A percentile compares a stretch with the other conserved stretches of the same genome.
Evolutionary conservation across 2,113 vertebrate genomes (phyloP).

Genomic region (Orthonyx spaldingii): DNA sequence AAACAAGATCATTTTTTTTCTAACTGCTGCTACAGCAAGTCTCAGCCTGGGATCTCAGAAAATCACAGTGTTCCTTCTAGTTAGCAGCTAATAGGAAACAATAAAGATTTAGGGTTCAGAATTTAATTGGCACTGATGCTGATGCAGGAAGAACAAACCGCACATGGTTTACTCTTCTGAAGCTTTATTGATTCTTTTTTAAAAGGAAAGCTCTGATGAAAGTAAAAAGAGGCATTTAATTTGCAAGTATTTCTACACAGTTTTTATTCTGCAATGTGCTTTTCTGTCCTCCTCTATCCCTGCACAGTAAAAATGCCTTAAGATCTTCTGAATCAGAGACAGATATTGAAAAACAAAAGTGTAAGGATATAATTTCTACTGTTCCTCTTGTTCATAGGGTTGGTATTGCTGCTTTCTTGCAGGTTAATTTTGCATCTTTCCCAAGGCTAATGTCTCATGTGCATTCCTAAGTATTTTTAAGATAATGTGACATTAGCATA

Average conservation of each 20-base stretch:
- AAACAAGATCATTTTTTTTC: conserved; percentile 26
- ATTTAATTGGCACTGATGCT: conserved; percentile 44
- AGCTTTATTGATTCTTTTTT: conserved; percentile 40
- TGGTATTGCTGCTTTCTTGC: background rate
- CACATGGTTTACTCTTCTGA: conserved; percentile 35
- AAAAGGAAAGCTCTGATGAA: conserved; percentile 41
- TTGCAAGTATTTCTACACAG: conserved; percentile 52
- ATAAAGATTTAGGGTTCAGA: conserved; percentile 46
- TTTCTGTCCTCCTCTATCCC: background rate
- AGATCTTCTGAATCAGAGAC: conserved; percentile 13
- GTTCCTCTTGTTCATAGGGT: background rate
- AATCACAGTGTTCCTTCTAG: background rate
- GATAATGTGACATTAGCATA: background rate
- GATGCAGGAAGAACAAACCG: background rate
- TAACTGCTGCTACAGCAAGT: background rate
- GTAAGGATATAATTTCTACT: background rate
- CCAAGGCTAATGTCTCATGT: background rate
- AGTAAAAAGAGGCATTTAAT: conserved; percentile 12
- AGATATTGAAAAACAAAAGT: background rate
- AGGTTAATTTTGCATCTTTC: background rate
- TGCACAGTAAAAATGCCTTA: background rate
- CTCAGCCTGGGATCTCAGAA: conserved; percentile 31
- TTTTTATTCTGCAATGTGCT: conserved; percentile 12
- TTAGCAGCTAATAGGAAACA: conserved; percentile 49
- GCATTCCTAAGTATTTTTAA: background rate